Conservation (phyloP, 2,888 invertebrate species). For the Xanthostigma xanthostigma region DNA sequence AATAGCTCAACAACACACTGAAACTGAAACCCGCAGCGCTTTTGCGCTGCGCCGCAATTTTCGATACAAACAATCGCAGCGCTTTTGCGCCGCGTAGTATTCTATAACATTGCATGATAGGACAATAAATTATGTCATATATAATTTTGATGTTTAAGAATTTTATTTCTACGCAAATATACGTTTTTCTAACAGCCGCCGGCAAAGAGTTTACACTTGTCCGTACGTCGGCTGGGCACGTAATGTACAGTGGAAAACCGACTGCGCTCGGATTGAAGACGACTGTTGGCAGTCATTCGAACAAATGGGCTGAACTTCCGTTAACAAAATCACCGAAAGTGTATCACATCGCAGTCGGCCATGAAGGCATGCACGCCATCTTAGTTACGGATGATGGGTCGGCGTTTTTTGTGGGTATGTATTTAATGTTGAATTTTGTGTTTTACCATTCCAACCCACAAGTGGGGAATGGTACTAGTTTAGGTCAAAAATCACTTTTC, state of each 20-base stretch:
- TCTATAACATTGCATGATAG: no score
- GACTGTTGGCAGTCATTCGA: slow-evolving; percentile 31
- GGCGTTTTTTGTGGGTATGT: slow-evolving; percentile 55
- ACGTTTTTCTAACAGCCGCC: slow-evolving; percentile 30
- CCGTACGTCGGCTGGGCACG: slow-evolving; percentile 72
- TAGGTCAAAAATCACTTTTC: no score
- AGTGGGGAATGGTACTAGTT: no score
- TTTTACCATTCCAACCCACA: background rate
- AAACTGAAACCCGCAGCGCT: no score
- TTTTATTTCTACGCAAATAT: no score
- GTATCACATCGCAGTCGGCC: slow-evolving; percentile 72
- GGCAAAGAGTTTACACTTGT: slow-evolving; percentile 86
- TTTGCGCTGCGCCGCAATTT: no score
- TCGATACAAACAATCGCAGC: no score
- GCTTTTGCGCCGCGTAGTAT: no score
- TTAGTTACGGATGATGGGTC: slow-evolving; percentile 86
- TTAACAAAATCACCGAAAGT: slow-evolving; percentile 57
- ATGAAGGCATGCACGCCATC: slow-evolving; percentile 85
- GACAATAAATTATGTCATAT: no score
- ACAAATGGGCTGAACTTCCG: slow-evolving; percentile 46
- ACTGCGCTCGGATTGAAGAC: slow-evolving; percentile 71
- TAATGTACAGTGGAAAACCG: slow-evolving; percentile 75
- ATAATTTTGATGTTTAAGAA: no score
- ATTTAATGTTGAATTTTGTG: background rate
- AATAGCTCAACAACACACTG: no score